Conservation (phyloP, 2,113 vertebrate species). For the Mormyrus lacerda region DNA sequence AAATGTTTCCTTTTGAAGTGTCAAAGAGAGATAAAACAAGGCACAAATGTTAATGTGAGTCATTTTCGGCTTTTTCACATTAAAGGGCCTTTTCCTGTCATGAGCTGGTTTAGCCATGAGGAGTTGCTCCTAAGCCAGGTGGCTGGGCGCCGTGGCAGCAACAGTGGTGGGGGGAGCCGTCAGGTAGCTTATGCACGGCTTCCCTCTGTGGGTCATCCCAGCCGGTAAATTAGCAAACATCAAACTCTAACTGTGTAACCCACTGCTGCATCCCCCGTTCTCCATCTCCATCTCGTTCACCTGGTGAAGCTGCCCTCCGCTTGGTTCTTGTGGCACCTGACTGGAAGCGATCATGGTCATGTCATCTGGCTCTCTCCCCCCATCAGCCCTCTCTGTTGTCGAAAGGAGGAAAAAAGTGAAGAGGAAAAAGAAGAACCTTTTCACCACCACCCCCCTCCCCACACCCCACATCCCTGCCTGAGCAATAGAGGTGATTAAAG, state of each 20-base stretch:
- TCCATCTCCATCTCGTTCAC: no score
- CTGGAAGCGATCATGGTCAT: not conserved
- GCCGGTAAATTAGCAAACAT: slow-evolving; percentile 43
- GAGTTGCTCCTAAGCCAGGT: slow-evolving; percentile 25
- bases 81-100: slow-evolving; percentile 31
- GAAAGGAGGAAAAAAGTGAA: not conserved
- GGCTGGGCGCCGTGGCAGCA: not conserved
- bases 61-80: slow-evolving; percentile 23
- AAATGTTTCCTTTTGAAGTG: slow-evolving; percentile 44
- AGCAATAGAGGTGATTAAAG: not conserved
- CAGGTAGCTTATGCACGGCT: slow-evolving; percentile 39
- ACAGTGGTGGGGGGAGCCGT: slow-evolving; percentile 33
- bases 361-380: not conserved
- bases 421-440: slow-evolving; percentile 4
- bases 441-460: slow-evolving; percentile 2
- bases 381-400: slow-evolving; percentile 4
- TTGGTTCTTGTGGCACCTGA: not conserved
- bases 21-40: slow-evolving; percentile 7
- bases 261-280: not conserved
- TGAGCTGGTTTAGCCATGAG: slow-evolving; percentile 20
- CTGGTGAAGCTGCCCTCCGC: no score
- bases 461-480: no score
- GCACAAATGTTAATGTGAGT: slow-evolving; percentile 26
- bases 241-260: slow-evolving; percentile 33
- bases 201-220: slow-evolving; percentile 31